Evolutionary conservation across 2,113 vertebrate species (phyloP), one percentile per base, ranked within the genome.

Genomic region (Grammomys surdaster): DNA sequence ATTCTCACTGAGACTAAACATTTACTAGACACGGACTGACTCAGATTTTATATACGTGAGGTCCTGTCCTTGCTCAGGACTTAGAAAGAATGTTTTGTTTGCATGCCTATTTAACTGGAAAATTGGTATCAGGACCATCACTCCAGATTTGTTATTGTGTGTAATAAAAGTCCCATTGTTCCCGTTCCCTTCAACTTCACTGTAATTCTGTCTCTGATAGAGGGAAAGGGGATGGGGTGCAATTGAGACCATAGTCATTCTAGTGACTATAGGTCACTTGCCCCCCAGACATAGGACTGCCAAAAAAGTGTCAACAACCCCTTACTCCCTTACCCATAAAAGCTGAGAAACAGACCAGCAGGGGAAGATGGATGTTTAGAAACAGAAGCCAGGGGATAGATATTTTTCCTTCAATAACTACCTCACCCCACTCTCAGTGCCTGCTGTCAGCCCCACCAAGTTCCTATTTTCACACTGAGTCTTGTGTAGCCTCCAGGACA

Each of bases 81-180:
- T 54, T n/a, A 92, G 80, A 81, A 76, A 87, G 31, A n/a, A 58
- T 81, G 5, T 90, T 90, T 70, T 54, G 46, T 22, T n/a, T 75
- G 40, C 63, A 17, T 22, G 40, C 9, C 60, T 85, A 6, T 40
- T 67, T 46, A 33, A 20, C 2, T 88, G 48, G 60, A 92, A 70
- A 85, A 91, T 26, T 80, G 54, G 54, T 24, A 17, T 28, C 36
- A 85, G 88, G 70, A 77, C 13, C 46, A 31, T 84, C 20, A 43
- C 46, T 89, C 70, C 48, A 90, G 60, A 90, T 63, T 82, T 58
- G 20, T 60, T 92, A 16, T 70, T 46, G 0, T 81, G 6, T 76
- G 20, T 69, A 95, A 98, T 97, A 93, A 95, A 97, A 93, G 77
- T 76, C 65, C 36, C 82, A 12, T 77, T 87, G 86, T 88, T 26